phyloP scores from a whole-genome alignment of 2,113 vertebrate species.

The Scomber japonicus region DNA sequence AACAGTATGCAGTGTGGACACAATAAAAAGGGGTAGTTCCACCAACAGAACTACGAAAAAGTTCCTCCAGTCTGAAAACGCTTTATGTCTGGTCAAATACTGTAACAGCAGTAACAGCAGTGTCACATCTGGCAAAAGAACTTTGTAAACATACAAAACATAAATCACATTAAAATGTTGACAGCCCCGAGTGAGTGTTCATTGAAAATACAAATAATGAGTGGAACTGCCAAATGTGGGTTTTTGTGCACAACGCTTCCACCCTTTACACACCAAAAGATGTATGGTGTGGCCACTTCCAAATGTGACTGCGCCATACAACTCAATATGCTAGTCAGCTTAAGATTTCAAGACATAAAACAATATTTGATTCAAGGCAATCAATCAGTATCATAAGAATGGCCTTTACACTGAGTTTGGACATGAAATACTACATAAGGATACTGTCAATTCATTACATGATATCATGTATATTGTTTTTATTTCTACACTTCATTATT shows the following conservation, averaged over 20 bases:
- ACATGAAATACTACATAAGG: conserved; percentile 43
- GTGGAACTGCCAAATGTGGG: conserved; percentile 26
- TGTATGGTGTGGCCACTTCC: conserved; percentile 13
- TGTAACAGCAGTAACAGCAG: conserved; percentile 14
- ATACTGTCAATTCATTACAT: conserved; percentile 46
- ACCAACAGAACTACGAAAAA: too few relatives aligned
- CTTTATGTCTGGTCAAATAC: conserved; percentile 23
- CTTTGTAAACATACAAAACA: conserved; percentile 51
- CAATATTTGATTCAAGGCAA: conserved; percentile 23
- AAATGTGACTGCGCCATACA: not conserved
- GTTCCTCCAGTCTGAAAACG: too few relatives aligned
- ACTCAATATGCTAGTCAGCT: not conserved
- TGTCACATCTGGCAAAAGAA: conserved; percentile 17
- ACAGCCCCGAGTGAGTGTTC: conserved; percentile 19
- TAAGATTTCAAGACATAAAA: conserved; percentile 34
- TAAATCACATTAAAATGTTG: conserved; percentile 44
- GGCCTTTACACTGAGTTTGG: conserved; percentile 23
- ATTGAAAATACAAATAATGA: not conserved
- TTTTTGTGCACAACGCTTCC: conserved; percentile 1
- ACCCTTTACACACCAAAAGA: conserved; percentile 2
- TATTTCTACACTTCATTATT: conserved; percentile 58
- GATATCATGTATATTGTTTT: conserved; percentile 44
- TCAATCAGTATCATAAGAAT: conserved; percentile 8
- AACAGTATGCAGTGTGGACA: too few relatives aligned
- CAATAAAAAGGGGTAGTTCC: too few relatives aligned